Evolutionary conservation across 2,113 vertebrate genomes (phyloP), one percentile per base, ranked within the genome.

Genomic region (Columba livia): DNA sequence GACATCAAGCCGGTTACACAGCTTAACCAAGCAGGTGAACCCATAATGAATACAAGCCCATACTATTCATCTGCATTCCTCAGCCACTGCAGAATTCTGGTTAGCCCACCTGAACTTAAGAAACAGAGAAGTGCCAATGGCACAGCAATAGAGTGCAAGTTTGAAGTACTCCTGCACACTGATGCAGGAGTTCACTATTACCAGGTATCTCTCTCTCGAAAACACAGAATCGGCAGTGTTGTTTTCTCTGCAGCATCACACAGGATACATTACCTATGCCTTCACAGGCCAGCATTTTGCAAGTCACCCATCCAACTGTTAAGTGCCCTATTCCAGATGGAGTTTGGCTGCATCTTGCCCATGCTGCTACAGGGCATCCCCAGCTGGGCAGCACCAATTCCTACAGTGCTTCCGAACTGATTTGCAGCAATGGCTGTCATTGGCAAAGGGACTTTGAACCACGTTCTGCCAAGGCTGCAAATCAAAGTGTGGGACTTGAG

Each of bases 291-390:
- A 56, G 61, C 25, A 50, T 48, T 81, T 66, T 19, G 58, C 20
- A 38, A 71, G 65, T 8, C 34, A 87, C 40, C 11, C 36, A 74
- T 6, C 36, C 31, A 70, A 26, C 19, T 4, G 0, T 1, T 8
- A 82, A 62, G 18, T 8, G 14, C 47, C 57, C 69, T 48, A 6
- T 11, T 89, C 31, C 80, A 67, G 54, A 7, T 1, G 17, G 18
- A 80, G 17, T 7, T 5, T 32, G 70, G 19, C 81, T 71, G 77
- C 69, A 66, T 18, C 28, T 50, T 73, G 64, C 42, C 77, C 4
- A 0, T 4, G 36, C 11, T 28, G 32, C 62, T 42, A 32, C 38
- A 50, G 2, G 1, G 19, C 51, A 64, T 2, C 31, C 13, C 16
- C 66, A 91, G 66, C 53, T 40, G 18, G 24, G 81, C 65, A 87